These are phyloP conservation scores for Molossus molossus DNA, from an alignment of 2,797 vertebrate genomes.

Conservation along the genomic window DNA sequence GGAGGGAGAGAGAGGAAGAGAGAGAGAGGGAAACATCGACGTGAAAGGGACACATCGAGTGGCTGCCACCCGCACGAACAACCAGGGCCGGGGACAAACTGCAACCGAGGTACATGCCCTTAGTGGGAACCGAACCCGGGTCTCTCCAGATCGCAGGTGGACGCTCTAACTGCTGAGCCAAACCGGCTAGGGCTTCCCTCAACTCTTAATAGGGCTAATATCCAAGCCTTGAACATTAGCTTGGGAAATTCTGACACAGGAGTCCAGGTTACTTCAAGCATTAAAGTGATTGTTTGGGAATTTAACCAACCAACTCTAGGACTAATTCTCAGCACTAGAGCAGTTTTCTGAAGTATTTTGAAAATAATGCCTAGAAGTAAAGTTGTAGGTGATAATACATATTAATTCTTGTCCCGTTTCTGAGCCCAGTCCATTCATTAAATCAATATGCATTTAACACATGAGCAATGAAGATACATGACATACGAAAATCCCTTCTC, in stretches of 20 bases:
- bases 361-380: background rate
- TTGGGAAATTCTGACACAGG: background rate
- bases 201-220: background rate
- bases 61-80: too few relatives aligned
- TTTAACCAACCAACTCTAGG: background rate
- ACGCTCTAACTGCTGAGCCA: too few relatives aligned
- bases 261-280: background rate
- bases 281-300: background rate
- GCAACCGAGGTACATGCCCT: too few relatives aligned
- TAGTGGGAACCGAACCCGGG: too few relatives aligned
- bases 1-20: too few relatives aligned
- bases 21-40: too few relatives aligned
- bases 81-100: too few relatives aligned
- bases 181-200: too few relatives aligned
- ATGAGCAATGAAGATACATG: background rate
- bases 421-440: background rate
- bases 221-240: background rate
- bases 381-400: background rate
- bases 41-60: too few relatives aligned
- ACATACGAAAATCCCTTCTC: background rate
- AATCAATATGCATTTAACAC: background rate
- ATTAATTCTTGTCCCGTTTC: background rate
- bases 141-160: too few relatives aligned
- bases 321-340: background rate
- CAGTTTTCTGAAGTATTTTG: background rate